These are phyloP conservation scores for Bufo bufo DNA, from an alignment of 2,113 vertebrate species.

Conservation along the genomic window DNA sequence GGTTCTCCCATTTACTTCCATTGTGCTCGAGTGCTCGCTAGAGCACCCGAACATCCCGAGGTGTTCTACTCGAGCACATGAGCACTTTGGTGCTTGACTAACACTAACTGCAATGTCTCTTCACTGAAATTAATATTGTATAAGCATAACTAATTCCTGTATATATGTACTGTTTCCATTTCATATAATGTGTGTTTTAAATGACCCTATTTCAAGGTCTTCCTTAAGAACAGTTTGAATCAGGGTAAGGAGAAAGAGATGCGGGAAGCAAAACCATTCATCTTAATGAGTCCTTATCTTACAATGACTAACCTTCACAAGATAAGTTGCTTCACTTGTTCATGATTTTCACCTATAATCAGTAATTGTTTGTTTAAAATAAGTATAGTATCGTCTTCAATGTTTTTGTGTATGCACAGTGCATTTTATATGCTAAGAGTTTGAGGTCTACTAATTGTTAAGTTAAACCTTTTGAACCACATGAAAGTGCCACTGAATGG, in stretches of 20 bases:
- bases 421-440: background rate
- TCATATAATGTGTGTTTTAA: background rate
- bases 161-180: background rate
- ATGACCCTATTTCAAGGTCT: slow-evolving; percentile 2
- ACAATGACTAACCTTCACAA: slow-evolving; percentile 25
- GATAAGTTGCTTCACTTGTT: background rate
- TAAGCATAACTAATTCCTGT: background rate
- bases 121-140: background rate
- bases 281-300: slow-evolving; percentile 19
- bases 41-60: no score
- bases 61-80: no score
- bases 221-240: background rate
- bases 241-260: background rate
- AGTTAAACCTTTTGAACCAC: background rate
- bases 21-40: no score
- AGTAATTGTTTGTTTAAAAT: background rate
- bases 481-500: background rate
- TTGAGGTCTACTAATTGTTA: background rate
- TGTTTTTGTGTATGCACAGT: background rate
- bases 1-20: no score
- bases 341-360: background rate
- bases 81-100: no score
- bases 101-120: no score
- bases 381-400: background rate
- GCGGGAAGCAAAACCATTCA: slow-evolving; percentile 7